These are phyloP conservation scores for Polypterus bichir DNA, from an alignment of 2,113 vertebrate genomes.

Conservation along the genomic window DNA sequence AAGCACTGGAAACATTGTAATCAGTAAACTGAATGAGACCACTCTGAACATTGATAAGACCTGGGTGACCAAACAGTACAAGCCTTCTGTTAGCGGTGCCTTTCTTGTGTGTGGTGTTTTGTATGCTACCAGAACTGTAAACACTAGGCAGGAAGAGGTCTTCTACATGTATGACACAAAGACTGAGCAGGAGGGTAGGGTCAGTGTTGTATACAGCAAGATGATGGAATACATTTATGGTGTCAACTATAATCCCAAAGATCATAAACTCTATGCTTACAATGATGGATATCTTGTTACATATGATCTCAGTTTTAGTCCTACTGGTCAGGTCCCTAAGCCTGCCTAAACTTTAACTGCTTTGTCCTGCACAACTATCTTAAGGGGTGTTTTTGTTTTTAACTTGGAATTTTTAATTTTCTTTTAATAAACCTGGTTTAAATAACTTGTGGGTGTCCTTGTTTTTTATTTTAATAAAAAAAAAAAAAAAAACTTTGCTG, in stretches of 20 bases:
- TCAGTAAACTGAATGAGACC: slow-evolving; percentile 51
- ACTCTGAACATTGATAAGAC: slow-evolving; percentile 47
- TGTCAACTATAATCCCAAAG: slow-evolving; percentile 47
- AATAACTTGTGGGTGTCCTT: too few species aligned
- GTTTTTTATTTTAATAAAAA: too few species aligned
- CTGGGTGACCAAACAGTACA: slow-evolving; percentile 39
- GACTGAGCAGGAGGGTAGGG: slow-evolving; percentile 21
- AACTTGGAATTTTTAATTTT: too few species aligned
- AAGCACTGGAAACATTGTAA: too few species aligned
- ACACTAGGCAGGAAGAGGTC: slow-evolving; percentile 40
- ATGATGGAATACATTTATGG: slow-evolving; percentile 45
- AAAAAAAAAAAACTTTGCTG: too few species aligned
- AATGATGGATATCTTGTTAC: slow-evolving; percentile 46
- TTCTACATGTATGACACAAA: slow-evolving; percentile 55
- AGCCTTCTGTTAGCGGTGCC: slow-evolving; percentile 38
- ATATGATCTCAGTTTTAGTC: slow-evolving; percentile 30
- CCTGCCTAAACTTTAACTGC: too few species aligned
- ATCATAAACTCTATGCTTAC: slow-evolving; percentile 50
- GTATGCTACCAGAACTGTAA: slow-evolving; percentile 37
- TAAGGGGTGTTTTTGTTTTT: too few species aligned
- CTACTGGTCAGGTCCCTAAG: neutral
- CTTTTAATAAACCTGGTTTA: too few species aligned
- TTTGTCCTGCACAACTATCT: too few species aligned
- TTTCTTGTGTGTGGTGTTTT: slow-evolving; percentile 62
- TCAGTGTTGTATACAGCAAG: slow-evolving; percentile 39